Base-by-base conservation (phyloP, 2,888 invertebrate species). In the Drosophila sordidapex region DNA sequence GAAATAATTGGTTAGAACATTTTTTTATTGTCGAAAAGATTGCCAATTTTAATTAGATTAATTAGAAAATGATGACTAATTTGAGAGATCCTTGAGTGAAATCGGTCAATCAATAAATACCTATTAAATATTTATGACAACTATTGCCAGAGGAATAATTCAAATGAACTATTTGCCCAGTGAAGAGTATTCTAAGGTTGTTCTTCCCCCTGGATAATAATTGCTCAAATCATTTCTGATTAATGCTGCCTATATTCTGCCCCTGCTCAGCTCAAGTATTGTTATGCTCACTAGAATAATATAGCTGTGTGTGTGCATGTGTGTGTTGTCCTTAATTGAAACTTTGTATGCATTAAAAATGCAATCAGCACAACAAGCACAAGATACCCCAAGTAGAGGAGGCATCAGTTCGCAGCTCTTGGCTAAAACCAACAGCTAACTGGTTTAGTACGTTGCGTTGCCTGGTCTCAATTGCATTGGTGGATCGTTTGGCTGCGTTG, bases 281-380 rank as follows among this genome's bases (percentile, higher is more conserved):
- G 40, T 38, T 38, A 21, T 38, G 52, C 43, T 51, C 27, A 27
- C 74, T 61, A 57, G 31, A 43, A 21, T 31, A 29, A 48, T 36
- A 7, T 21, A 6, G 25, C 2, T 11, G 3, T 54, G 18, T 38
- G 4, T 21, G n/a, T 35, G 40, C 15, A 21, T 53, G 35, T 43
- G 27, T 60, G 29, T 35, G 33, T 43, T 35, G 4, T 31, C 43
- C 70, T 75, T 79, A 84, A 84, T 89, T 84, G 89, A 89, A 89
- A 88, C 89, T 83, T 83, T 62, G 81, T 67, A 62, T 76, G 71
- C 89, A 88, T 83, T 83, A 89, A 84, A 84, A 87, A 84, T 84
- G 89, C 84, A 84, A 84, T 84, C 84, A 89, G 84, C 76, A 74
- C 84, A 89, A 81, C 85, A 56, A n/a, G 27, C 87, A 79, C 85